phyloP scores from a whole-genome alignment of 2,888 invertebrate species.

The Byasa hedistus region DNA sequence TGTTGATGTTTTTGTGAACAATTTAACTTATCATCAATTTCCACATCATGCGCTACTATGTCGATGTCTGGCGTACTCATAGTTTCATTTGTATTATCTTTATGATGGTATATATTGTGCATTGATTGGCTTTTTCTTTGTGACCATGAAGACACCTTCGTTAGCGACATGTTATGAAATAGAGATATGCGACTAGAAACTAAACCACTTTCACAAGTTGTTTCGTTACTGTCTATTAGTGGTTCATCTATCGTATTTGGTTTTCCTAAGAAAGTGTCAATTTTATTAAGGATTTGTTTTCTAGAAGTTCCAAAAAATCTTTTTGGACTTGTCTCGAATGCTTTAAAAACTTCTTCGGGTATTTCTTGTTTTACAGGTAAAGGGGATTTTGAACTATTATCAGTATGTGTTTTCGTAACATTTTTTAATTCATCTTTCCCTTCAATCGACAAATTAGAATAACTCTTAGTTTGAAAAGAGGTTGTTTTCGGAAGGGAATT shows the following conservation, averaged over 20 bases:
- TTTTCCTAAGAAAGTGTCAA: constrained; percentile 68
- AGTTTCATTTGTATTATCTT: constrained; percentile 29
- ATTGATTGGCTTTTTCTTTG: constrained; percentile 57
- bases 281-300: constrained; percentile 70
- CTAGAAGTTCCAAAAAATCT: constrained; percentile 74
- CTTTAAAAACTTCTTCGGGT: constrained; percentile 72
- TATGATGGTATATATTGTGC: constrained; percentile 54
- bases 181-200: constrained; percentile 74
- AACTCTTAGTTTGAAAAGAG: constrained; percentile 31
- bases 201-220: constrained; percentile 63
- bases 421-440: neutral
- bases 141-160: constrained; percentile 55
- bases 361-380: constrained; percentile 61
- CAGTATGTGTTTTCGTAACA: constrained; percentile 20
- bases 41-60: neutral
- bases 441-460: neutral
- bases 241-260: constrained; percentile 48
- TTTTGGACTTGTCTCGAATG: constrained; percentile 75
- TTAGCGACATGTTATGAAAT: constrained; percentile 66
- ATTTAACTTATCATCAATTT: constrained; percentile 9
- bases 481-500: constrained; percentile 37
- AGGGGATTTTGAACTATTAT: constrained; percentile 21
- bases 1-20: neutral
- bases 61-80: constrained; percentile 26
- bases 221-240: constrained; percentile 43